Evolutionary conservation across 2,113 vertebrate species (phyloP).

Genomic region (Raja brachyura): DNA sequence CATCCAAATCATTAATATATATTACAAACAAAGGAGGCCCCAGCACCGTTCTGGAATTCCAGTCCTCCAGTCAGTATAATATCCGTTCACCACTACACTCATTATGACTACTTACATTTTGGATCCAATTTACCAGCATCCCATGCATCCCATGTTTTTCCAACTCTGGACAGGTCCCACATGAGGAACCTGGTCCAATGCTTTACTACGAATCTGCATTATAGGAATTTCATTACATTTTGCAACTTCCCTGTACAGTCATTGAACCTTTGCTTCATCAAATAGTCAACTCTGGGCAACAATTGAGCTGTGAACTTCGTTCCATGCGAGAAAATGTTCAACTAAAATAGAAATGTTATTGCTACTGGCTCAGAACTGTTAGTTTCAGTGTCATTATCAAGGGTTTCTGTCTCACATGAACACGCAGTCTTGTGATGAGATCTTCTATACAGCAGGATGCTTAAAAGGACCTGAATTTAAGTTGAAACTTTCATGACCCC

Average conservation of each 20-base stretch:
- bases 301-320: neutral
- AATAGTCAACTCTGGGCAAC: neutral
- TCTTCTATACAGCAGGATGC: neutral
- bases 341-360: neutral
- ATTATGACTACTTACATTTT: no score
- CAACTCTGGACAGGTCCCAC: no score
- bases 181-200: no score
- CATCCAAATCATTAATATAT: no score
- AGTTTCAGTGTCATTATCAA: neutral
- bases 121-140: no score
- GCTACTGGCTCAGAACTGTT: neutral
- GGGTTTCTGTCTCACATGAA: neutral
- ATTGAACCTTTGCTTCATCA: neutral
- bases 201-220: neutral
- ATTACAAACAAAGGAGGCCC: no score
- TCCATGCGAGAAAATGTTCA: neutral
- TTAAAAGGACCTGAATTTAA: neutral
- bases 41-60: no score
- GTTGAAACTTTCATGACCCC: neutral
- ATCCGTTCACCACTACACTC: no score
- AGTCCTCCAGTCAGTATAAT: no score
- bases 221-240: neutral
- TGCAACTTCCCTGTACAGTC: neutral
- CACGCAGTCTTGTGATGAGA: neutral
- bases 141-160: no score